Evolutionary conservation across 2,888 invertebrate species (phyloP).

Genomic region (Phania funesta): DNA sequence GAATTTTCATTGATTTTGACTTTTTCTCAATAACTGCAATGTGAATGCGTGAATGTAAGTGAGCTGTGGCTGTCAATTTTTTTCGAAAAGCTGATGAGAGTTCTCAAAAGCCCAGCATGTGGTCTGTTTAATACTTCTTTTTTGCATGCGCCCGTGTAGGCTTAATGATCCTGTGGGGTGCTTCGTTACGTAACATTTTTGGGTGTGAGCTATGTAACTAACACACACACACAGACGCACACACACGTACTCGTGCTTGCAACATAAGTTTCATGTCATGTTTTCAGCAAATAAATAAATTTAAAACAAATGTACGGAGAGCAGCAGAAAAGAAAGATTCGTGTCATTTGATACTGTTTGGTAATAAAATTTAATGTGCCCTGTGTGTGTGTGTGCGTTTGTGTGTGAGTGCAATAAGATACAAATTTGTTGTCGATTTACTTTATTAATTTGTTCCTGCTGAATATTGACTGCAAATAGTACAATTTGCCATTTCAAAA

Average conservation of each 20-base stretch:
- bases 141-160: slow-evolving; percentile 38
- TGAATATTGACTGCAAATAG: slow-evolving; percentile 33
- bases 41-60: slow-evolving; percentile 42
- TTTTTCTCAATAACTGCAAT: slow-evolving; percentile 39
- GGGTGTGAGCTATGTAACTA: slow-evolving; percentile 53
- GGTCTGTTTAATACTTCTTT: slow-evolving; percentile 57
- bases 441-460: slow-evolving; percentile 51
- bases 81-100: slow-evolving; percentile 49
- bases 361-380: slow-evolving; percentile 67
- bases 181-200: slow-evolving; percentile 2
- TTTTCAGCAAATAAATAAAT: slow-evolving; percentile 24
- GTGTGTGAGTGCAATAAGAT: slow-evolving; percentile 40
- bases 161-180: slow-evolving; percentile 64
- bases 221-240: neutral
- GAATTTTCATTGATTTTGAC: slow-evolving; percentile 58
- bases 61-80: slow-evolving; percentile 43
- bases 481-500: slow-evolving; percentile 14
- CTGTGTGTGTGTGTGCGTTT: neutral
- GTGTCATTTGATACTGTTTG: slow-evolving; percentile 78
- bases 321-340: slow-evolving; percentile 71
- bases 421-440: slow-evolving; percentile 54
- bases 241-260: neutral
- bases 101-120: slow-evolving; percentile 66
- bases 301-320: neutral
- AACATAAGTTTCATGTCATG: slow-evolving; percentile 51